A percentile compares a stretch with the other conserved stretches of the same genome.
These are phyloP conservation scores for Lydus trimaculatus DNA, from an alignment of 2,888 invertebrate species.

Conservation along the genomic window DNA sequence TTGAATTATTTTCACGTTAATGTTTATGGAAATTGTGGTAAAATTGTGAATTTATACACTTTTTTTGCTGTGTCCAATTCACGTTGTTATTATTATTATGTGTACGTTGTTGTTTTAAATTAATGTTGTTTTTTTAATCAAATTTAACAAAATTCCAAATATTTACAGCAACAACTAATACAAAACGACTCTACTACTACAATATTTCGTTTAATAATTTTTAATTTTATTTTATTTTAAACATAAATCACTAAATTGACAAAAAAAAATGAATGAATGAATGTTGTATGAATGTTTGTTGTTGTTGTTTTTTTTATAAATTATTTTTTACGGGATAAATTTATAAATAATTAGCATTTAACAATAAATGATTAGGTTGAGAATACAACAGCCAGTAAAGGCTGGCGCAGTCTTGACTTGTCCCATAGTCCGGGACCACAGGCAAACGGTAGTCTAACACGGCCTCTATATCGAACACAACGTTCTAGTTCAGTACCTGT, in stretches of 20 bases:
- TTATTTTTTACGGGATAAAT: neutral
- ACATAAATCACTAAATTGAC: neutral
- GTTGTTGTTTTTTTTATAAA: neutral
- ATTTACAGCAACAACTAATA: neutral
- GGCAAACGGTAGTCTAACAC: constrained; percentile 55
- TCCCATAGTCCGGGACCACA: constrained; percentile 54
- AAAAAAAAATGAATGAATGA: neutral
- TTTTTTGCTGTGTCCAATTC: constrained; percentile 18
- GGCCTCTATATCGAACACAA: constrained; percentile 68
- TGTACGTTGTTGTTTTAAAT: constrained; percentile 8
- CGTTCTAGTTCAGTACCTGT: constrained; percentile 71
- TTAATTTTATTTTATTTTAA: neutral
- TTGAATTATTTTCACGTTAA: constrained; percentile 24
- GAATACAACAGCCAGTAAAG: constrained; percentile 58
- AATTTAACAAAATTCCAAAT: constrained; percentile 3
- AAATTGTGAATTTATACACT: constrained; percentile 18
- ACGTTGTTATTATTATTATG: constrained; percentile 23
- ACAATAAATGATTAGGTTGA: constrained; percentile 54
- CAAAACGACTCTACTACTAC: neutral
- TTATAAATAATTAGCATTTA: constrained; percentile 32
- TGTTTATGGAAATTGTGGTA: constrained; percentile 21
- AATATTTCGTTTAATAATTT: neutral
- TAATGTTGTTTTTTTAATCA: neutral
- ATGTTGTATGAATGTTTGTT: neutral
- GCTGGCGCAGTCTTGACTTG: constrained; percentile 65